phyloP scores from a whole-genome alignment of 1,140 invertebrate species.

The Leptestheria dahalacensis region DNA sequence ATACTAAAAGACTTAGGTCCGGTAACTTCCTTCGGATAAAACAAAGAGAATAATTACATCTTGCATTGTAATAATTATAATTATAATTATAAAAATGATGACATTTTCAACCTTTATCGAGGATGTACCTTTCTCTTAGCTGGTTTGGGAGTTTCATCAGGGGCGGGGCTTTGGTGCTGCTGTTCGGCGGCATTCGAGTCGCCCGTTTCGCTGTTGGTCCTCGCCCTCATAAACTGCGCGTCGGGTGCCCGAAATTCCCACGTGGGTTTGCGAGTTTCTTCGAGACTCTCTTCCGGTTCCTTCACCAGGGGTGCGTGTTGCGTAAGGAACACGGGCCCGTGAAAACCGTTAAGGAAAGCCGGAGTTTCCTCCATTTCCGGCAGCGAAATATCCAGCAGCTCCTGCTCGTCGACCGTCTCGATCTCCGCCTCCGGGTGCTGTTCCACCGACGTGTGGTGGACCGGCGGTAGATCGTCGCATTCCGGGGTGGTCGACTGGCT shows the following conservation, averaged over 20 bases:
- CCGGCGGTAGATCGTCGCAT: background rate
- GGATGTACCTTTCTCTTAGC: constrained; percentile 38
- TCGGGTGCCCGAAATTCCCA: constrained; percentile 14
- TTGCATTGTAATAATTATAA: no score
- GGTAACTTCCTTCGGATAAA: no score
- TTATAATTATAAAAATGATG: background rate
- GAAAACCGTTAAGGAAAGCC: background rate
- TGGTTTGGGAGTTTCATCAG: constrained; percentile 23
- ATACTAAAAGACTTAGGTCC: no score
- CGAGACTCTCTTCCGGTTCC: constrained; percentile 26
- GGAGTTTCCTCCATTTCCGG: constrained; percentile 1
- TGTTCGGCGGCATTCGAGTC: constrained; percentile 16
- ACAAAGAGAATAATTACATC: no score
- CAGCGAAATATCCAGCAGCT: constrained; percentile 3
- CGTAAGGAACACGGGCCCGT: constrained; percentile 1
- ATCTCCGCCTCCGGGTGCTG: constrained; percentile 3
- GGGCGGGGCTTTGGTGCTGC: background rate
- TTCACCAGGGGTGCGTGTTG: constrained; percentile 16
- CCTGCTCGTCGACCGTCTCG: background rate
- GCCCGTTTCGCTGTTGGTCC: constrained; percentile 16
- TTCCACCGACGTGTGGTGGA: background rate
- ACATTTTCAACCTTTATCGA: no score
- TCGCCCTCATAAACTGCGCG: constrained; percentile 9
- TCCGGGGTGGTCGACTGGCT: background rate
- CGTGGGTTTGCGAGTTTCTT: constrained; percentile 20